Conservation (phyloP, 2,888 invertebrate species). For the Neoscelio sp. region DNA sequence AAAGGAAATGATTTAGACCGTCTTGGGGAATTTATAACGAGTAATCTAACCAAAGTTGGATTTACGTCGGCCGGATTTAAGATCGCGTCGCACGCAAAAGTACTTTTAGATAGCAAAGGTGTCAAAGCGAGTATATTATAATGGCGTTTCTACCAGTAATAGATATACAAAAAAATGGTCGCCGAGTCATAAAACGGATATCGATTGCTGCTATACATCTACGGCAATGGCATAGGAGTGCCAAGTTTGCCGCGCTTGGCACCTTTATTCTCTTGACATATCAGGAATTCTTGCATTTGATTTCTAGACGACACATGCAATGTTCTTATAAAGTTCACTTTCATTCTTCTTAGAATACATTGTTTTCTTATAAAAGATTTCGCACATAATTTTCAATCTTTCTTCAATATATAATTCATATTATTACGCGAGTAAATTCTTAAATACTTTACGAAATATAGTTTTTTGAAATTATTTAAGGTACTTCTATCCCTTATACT, state of each 20-base stretch:
- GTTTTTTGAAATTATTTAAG: too few species aligned
- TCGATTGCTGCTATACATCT: conserved; percentile 47
- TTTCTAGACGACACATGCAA: conserved; percentile 10
- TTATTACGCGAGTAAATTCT: too few species aligned
- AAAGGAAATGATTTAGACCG: too few species aligned
- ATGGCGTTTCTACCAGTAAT: conserved; percentile 57
- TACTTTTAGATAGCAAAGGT: conserved; percentile 64
- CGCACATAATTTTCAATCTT: too few species aligned
- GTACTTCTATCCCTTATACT: too few species aligned
- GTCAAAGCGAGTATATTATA: conserved; percentile 65
- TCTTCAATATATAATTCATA: too few species aligned
- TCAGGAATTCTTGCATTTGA: conserved; percentile 40
- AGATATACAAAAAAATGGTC: conserved; percentile 40
- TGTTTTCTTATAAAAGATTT: too few species aligned
- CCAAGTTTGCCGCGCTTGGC: conserved; percentile 35
- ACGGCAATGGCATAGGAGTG: conserved; percentile 42
- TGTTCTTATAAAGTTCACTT: not conserved
- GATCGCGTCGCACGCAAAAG: conserved; percentile 61
- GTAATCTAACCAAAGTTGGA: conserved; percentile 53
- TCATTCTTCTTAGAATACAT: too few species aligned
- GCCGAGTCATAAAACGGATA: conserved; percentile 48
- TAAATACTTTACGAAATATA: too few species aligned
- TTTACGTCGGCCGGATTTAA: conserved; percentile 60
- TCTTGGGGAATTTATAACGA: conserved; percentile 53
- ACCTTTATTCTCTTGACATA: conserved; percentile 39